phyloP scores from a whole-genome alignment of 1,140 invertebrate genomes.

The Cylas formicarius region DNA sequence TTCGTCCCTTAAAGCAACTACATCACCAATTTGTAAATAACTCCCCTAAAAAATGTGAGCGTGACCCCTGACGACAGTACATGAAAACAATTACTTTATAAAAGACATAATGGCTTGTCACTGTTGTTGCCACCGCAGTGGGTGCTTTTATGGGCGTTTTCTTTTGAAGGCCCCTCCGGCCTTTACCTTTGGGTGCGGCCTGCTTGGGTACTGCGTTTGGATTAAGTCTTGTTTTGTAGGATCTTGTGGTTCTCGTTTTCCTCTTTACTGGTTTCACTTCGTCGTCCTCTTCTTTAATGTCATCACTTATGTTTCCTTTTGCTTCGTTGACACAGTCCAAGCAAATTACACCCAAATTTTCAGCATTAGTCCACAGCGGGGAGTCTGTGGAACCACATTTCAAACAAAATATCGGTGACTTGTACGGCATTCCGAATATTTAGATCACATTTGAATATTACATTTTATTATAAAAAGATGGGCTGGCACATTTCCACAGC shows the following conservation, averaged over 20 bases:
- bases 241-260: slow-evolving; percentile 50
- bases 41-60: slow-evolving; percentile 51
- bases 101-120: slow-evolving; percentile 74
- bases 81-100: slow-evolving; percentile 55
- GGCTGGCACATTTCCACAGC: too few species aligned
- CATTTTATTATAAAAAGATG: too few species aligned
- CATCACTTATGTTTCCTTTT: slow-evolving; percentile 33
- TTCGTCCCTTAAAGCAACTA: slow-evolving; percentile 76
- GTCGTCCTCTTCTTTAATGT: slow-evolving; percentile 36
- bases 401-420: slow-evolving; percentile 52
- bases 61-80: not conserved
- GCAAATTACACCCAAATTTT: slow-evolving; percentile 54
- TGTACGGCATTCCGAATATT: slow-evolving; percentile 50
- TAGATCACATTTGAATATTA: not conserved
- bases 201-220: slow-evolving; percentile 41
- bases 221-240: slow-evolving; percentile 46
- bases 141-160: slow-evolving; percentile 75
- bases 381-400: slow-evolving; percentile 54
- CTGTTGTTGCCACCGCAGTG: slow-evolving; percentile 66
- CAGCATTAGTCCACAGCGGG: slow-evolving; percentile 54
- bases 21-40: slow-evolving; percentile 85
- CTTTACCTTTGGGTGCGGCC: slow-evolving; percentile 59
- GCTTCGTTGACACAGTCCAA: slow-evolving; percentile 50
- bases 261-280: slow-evolving; percentile 41
- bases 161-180: slow-evolving; percentile 72